Base-by-base conservation (phyloP, 1,140 invertebrate species). In the Philotrypesis tridentata region DNA sequence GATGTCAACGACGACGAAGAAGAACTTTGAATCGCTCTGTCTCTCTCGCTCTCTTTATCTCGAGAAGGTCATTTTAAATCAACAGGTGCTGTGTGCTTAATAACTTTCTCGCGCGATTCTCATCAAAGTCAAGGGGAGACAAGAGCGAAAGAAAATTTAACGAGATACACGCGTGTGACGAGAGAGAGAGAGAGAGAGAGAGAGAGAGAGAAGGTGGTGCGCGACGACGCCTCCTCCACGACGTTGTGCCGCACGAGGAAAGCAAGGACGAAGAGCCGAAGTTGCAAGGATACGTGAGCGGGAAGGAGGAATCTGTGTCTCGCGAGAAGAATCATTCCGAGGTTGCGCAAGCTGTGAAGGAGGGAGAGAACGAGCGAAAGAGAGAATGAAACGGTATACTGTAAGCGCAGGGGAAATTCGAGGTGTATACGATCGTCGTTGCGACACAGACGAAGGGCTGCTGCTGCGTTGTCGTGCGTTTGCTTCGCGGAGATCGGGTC, bases 11-110 rank as follows among this genome's bases (percentile, higher is more conserved):
- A 70, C 14, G 29, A 11, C 27, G 21, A 65, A 40, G 67, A 43
- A 29, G n/a, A 78, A n/a, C 80, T 84, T 87, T 85, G 77, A 60
- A 80, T 68, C 75, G 82, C 68, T 75, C 72, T 83, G n/a, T n/a
- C n/a, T n/a, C n/a, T n/a, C n/a, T n/a, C n/a, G n/a, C n/a, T n/a
- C n/a, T n/a, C n/a, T n/a, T n/a, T n/a, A n/a, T n/a, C 85, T 80
- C 27, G 55, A 67, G 33, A 75, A 75, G 33, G 79, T 63, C 72
- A 75, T 82, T 82, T 65, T 77, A 70, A 82, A 82, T 82, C 80
- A 82, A 82, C 74, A 63, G 80, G 80, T 82, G 80, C 74, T 82
- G 80, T 82, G 80, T 76, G 80, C 80, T 82, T 71, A 82, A 81
- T 29, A 70, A 70, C 48, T 0, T 67, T 25, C 31, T 74, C 37